Evolutionary conservation across 2,797 vertebrate species (phyloP), one percentile per base, ranked within the genome.

Genomic region (Rousettus madagascariensis): DNA sequence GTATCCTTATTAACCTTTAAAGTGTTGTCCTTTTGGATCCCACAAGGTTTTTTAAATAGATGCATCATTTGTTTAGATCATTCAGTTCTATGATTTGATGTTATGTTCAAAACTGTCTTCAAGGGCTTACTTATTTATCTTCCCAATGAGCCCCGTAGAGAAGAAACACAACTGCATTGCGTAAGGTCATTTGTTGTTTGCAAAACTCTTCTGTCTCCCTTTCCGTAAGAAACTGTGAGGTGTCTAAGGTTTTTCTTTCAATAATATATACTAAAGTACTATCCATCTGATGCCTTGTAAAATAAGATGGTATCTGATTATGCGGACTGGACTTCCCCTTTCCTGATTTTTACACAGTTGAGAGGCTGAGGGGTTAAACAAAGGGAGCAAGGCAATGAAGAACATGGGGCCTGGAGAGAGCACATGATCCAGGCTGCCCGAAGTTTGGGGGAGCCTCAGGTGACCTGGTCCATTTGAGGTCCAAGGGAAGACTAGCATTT

Each of bases 1-100:
- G 63, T 30, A 92, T 3, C 71, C 46, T 92, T 93, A 26, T 96
- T 95, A 96, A 96, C 91, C 90, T 97, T 90, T 93, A 66, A 94
- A 36, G 87, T 86, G 57, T 78, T 69, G 9, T 88, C 36, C 1
- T 33, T 74, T 15, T 28, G 30, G 46, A 49, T 87, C 10, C 13
- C 8, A 12, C 66, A 68, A 85, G 63, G 46, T 75, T 94, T 75
- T 91, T 51, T 20, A 91, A 71, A 71, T 59, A 90, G 61, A 72
- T 33, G 51, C 6, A 46, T 74, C 66, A 91, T 88, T 97, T 93
- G 91, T 94, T 97, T 57, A 95, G 65, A 94, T 49, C 41, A 71
- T 71, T 10, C 43, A 96, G 9, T 46, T 84, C 61, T 68, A 11
- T 57, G 36, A 97, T 24, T 92, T 96, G 86, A 96, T 90, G 8